Conservation (phyloP, 2,888 invertebrate genomes). For the Lasioglossum marginatum region DNA sequence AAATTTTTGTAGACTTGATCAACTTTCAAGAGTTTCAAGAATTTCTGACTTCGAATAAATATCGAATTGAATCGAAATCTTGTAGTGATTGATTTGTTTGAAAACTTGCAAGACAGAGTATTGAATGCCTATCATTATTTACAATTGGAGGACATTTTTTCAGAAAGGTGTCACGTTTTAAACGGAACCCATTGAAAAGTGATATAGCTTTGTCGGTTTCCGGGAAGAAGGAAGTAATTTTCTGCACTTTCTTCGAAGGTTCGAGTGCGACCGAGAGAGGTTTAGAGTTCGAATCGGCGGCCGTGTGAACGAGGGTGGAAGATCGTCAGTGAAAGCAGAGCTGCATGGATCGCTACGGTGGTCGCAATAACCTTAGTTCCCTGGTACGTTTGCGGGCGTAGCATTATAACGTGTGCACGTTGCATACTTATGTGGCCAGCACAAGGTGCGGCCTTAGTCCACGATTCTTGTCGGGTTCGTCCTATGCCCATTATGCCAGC, state of each 20-base stretch:
- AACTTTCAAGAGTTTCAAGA: too few species aligned
- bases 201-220: not conserved
- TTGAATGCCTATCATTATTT: too few species aligned
- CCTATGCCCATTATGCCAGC: constrained; percentile 78
- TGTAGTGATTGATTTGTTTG: too few species aligned
- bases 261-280: not conserved
- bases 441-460: constrained; percentile 81
- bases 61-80: too few species aligned
- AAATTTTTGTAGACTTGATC: too few species aligned
- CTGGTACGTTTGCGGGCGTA: constrained; percentile 78
- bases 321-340: constrained; percentile 49
- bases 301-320: constrained; percentile 54
- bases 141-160: not conserved
- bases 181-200: not conserved
- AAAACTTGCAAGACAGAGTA: too few species aligned
- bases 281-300: not conserved
- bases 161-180: not conserved
- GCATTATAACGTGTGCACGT: constrained; percentile 73
- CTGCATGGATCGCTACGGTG: constrained; percentile 72
- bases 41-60: too few species aligned
- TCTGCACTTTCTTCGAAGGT: not conserved
- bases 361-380: constrained; percentile 77
- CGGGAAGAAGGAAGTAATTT: not conserved
- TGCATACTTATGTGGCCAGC: constrained; percentile 73
- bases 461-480: constrained; percentile 78